Percentiles rank a stretch among this genome's conserved stretches.
Evolutionary conservation across 2,888 invertebrate species (phyloP).

Genomic region (Willowsia nigromaculata): DNA sequence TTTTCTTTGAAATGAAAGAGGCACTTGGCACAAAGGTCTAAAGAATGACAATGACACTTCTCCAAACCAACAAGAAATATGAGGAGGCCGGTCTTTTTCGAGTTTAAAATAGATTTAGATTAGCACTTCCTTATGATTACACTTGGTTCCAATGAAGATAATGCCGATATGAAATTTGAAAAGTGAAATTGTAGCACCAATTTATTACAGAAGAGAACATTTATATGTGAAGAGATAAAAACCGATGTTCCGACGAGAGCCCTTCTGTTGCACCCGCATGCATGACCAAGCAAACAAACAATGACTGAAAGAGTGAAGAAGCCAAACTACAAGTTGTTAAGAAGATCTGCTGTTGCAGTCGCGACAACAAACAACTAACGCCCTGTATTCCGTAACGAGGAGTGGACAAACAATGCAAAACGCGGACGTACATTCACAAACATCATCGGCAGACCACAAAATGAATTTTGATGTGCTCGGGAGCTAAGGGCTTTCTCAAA

Average conservation of each 20-base stretch:
- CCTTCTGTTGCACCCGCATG: slow-evolving; percentile 4
- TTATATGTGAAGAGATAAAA: neutral
- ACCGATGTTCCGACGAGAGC: slow-evolving; percentile 10
- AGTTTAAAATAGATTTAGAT: neutral
- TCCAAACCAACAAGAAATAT: neutral
- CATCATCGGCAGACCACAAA: slow-evolving; percentile 31
- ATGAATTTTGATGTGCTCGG: slow-evolving; percentile 72
- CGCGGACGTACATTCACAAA: slow-evolving; percentile 42
- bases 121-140: neutral
- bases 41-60: slow-evolving; percentile 2
- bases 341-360: neutral
- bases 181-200: slow-evolving; percentile 11
- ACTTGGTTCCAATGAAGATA: neutral
- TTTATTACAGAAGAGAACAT: neutral
- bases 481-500: slow-evolving; percentile 77
- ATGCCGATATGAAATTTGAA: neutral
- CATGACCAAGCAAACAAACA: slow-evolving; percentile 27
- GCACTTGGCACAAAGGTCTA: neutral
- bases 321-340: slow-evolving; percentile 1
- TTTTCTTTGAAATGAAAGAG: neutral
- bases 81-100: neutral
- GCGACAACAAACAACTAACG: slow-evolving; percentile 21
- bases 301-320: neutral
- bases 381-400: neutral
- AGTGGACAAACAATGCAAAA: slow-evolving; percentile 30